Percentiles rank a stretch among this genome's conserved stretches.
Conservation (phyloP, 1,140 invertebrate species). For the Pristionchus pacificus region DNA sequence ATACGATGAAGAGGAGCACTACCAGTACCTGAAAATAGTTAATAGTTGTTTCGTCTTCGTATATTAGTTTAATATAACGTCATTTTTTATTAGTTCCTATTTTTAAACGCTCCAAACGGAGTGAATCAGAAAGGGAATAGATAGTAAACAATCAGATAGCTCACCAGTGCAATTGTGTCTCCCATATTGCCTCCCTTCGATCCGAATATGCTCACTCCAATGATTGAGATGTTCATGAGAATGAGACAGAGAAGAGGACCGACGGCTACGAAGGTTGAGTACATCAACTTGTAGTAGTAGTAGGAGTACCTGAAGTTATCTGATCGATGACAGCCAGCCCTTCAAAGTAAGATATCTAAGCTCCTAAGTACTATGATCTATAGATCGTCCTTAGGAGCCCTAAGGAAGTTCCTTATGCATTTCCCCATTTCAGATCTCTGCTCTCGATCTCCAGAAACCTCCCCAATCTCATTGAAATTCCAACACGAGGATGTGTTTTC, state of each 20-base stretch:
- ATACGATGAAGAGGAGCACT: constrained; percentile 53
- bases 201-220: constrained; percentile 27
- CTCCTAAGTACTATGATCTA: too few relatives aligned
- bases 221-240: constrained; percentile 49
- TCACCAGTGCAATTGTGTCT: constrained; percentile 53
- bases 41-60: background rate
- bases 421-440: too few relatives aligned
- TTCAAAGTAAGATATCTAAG: constrained; percentile 9
- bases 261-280: constrained; percentile 52
- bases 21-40: constrained; percentile 48
- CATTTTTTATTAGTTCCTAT: too few relatives aligned
- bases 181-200: constrained; percentile 29
- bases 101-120: too few relatives aligned
- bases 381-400: too few relatives aligned
- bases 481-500: too few relatives aligned
- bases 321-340: background rate
- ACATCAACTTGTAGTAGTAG: constrained; percentile 56
- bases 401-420: too few relatives aligned
- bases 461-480: too few relatives aligned
- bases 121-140: too few relatives aligned
- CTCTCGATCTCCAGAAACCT: too few relatives aligned
- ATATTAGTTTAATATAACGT: background rate
- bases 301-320: constrained; percentile 42
- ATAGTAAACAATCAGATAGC: too few relatives aligned
- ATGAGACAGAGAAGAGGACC: constrained; percentile 49